Conservation (phyloP, 2,888 invertebrate species). For the Euproctis similis region DNA sequence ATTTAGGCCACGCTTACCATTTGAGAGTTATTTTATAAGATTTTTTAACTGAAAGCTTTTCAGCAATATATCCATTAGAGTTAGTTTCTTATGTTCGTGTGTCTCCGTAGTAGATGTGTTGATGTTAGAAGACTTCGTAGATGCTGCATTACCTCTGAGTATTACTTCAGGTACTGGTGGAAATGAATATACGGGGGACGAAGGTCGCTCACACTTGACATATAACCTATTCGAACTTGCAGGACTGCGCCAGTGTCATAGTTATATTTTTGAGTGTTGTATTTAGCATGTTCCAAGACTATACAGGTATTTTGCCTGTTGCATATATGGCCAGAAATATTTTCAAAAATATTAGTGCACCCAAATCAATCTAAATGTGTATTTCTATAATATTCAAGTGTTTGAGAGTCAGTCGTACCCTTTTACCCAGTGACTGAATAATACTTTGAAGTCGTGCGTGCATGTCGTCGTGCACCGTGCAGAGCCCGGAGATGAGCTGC, state of each 20-base stretch:
- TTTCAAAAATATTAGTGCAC: background rate
- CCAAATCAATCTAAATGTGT: background rate
- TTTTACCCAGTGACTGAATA: conserved; percentile 92
- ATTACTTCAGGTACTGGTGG: conserved; percentile 99
- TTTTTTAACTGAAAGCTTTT: background rate
- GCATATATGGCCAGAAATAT: background rate
- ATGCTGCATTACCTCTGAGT: conserved; percentile 88
- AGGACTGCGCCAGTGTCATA: too few species aligned
- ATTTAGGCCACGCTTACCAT: too few species aligned
- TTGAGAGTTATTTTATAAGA: too few species aligned
- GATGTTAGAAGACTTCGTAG: conserved; percentile 40
- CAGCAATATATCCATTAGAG: conserved; percentile 11
- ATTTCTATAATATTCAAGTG: conserved; percentile 13
- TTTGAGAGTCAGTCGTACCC: conserved; percentile 31
- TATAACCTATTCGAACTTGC: too few species aligned
- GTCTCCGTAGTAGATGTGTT: conserved; percentile 37
- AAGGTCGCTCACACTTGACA: conserved; percentile 28
- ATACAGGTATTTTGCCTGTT: conserved; percentile 3
- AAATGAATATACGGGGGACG: conserved; percentile 33
- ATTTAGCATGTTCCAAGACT: too few species aligned
- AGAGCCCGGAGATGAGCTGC: conserved; percentile 33
- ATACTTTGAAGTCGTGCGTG: conserved; percentile 84
- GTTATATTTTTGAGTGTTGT: background rate
- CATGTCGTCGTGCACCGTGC: conserved; percentile 38
- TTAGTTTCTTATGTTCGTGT: conserved; percentile 19